phyloP scores from a whole-genome alignment of 1,140 invertebrate genomes.

The Lordiphosa stackelbergi region DNA sequence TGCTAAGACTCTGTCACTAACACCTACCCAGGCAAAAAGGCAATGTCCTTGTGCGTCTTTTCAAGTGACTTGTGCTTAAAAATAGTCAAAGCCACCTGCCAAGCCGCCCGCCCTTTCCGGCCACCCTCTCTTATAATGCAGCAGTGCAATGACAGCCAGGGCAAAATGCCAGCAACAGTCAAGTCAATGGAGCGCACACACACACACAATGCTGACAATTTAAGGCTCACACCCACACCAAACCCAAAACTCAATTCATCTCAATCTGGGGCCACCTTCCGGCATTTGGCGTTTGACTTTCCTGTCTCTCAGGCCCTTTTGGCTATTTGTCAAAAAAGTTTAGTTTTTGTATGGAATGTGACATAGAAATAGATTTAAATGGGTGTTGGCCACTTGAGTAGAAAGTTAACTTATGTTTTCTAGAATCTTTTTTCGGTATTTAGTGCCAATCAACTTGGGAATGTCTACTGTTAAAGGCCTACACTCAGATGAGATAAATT shows the following conservation, averaged over 20 bases:
- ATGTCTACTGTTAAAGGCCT: too few relatives aligned
- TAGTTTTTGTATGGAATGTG: conserved; percentile 30
- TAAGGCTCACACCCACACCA: too few relatives aligned
- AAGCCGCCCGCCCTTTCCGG: conserved; percentile 1
- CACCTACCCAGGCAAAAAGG: conserved; percentile 31
- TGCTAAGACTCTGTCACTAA: conserved; percentile 30
- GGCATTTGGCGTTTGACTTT: conserved; percentile 24
- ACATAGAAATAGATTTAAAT: conserved; percentile 45
- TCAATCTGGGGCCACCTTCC: conserved; percentile 48
- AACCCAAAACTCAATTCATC: conserved; percentile 22
- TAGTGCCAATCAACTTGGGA: too few relatives aligned
- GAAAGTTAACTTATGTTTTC: conserved; percentile 44
- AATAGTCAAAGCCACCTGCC: conserved; percentile 28
- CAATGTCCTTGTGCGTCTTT: conserved; percentile 65
- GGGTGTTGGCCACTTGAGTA: conserved; percentile 61
- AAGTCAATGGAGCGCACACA: conserved; percentile 38
- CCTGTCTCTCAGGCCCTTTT: conserved; percentile 60
- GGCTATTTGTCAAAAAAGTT: conserved; percentile 68
- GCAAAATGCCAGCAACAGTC: conserved; percentile 41
- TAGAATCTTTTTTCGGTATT: conserved; percentile 8
- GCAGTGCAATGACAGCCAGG: conserved; percentile 58
- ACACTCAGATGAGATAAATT: too few relatives aligned
- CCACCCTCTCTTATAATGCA: conserved; percentile 9
- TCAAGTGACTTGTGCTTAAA: conserved; percentile 65
- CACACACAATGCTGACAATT: too few relatives aligned